These are phyloP conservation scores for Acanthisitta chloris DNA, from an alignment of 2,113 vertebrate species.

Conservation along the genomic window DNA sequence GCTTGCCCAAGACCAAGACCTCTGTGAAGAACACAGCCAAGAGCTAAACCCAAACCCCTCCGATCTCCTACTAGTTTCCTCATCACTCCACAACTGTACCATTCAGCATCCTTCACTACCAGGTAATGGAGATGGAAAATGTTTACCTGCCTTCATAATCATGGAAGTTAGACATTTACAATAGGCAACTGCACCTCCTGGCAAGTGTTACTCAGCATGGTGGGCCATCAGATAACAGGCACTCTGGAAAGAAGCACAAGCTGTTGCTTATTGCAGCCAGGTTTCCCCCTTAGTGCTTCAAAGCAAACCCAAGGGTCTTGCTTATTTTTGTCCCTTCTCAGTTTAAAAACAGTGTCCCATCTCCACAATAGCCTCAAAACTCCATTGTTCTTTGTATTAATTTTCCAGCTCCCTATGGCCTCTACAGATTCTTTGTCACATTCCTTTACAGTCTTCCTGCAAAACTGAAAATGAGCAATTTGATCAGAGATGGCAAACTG, in stretches of 20 bases:
- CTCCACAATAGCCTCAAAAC: neutral
- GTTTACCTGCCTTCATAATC: neutral
- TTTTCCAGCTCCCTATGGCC: neutral
- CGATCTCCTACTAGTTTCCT: neutral
- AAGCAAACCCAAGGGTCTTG: neutral
- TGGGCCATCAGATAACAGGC: neutral
- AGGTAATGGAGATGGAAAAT: neutral
- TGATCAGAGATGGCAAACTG: neutral
- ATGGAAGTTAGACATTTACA: neutral
- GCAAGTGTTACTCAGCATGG: neutral
- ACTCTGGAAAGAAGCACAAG: neutral
- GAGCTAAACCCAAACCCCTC: neutral
- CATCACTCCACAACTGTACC: rapidly evolving
- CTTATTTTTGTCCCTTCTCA: neutral
- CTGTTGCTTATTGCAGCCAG: neutral
- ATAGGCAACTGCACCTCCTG: neutral
- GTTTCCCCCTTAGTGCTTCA: neutral
- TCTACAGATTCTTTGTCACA: neutral
- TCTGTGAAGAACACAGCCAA: neutral
- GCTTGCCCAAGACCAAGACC: neutral
- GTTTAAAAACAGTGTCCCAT: neutral
- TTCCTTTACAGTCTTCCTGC: neutral
- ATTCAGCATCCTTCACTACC: neutral
- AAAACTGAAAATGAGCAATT: constrained; percentile 13
- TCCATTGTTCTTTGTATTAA: neutral